These are phyloP conservation scores for Oligia latruncula DNA, from an alignment of 2,888 invertebrate species.

Conservation along the genomic window DNA sequence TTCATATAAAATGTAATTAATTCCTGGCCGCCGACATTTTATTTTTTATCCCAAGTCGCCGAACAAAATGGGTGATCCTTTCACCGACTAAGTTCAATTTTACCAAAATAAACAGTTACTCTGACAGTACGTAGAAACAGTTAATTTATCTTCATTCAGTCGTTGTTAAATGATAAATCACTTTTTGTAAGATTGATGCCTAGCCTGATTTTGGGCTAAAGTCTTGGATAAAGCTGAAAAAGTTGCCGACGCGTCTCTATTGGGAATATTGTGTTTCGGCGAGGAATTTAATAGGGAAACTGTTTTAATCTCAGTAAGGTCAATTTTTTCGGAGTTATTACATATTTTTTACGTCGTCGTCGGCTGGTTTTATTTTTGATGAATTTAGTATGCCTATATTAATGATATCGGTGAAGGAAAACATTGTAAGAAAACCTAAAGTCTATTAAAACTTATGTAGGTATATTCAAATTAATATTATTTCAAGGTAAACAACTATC, in stretches of 20 bases:
- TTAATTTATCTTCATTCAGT: constrained; percentile 62
- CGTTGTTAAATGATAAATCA: constrained; percentile 60
- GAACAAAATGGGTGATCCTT: background rate
- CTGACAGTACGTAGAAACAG: constrained; percentile 20
- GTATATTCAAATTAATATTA: no score
- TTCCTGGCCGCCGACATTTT: no score
- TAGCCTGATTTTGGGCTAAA: constrained; percentile 50
- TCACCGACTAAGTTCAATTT: constrained; percentile 19
- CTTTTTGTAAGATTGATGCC: constrained; percentile 63
- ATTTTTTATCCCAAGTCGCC: no score
- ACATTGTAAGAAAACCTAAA: no score
- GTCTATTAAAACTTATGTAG: no score
- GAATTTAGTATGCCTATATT: background rate
- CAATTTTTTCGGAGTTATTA: constrained; percentile 1
- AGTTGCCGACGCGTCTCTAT: constrained; percentile 35
- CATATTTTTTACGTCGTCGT: background rate
- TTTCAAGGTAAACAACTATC: no score
- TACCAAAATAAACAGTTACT: constrained; percentile 52
- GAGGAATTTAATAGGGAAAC: constrained; percentile 42
- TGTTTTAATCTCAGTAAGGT: constrained; percentile 23
- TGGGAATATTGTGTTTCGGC: constrained; percentile 29
- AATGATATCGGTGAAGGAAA: no score
- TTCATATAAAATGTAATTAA: no score
- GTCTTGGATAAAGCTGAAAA: constrained; percentile 45
- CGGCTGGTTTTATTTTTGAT: background rate